Conservation (phyloP, 1,140 invertebrate genomes). For the Melipona quadrifasciata region DNA sequence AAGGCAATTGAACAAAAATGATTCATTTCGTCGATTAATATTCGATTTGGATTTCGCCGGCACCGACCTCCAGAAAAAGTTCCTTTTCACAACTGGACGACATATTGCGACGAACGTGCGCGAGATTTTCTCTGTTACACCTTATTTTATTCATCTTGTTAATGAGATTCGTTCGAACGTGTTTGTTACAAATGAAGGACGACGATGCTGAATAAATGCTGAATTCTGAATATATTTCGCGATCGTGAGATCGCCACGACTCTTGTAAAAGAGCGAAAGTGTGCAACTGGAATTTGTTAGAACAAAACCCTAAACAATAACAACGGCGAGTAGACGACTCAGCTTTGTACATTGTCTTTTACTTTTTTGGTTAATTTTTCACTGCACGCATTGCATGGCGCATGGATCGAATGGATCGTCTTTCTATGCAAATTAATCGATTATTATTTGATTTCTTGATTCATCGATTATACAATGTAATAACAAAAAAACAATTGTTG, state of each 20-base stretch:
- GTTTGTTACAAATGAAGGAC: neutral
- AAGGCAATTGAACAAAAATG: neutral
- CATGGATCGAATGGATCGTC: neutral
- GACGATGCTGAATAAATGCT: neutral
- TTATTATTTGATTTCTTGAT: too few relatives aligned
- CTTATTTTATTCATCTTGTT: neutral
- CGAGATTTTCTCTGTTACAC: neutral
- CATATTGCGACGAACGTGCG: neutral
- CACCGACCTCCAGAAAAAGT: too few relatives aligned
- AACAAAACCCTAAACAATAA: neutral
- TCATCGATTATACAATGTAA: too few relatives aligned
- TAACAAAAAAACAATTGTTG: too few relatives aligned
- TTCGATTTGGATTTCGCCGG: too few relatives aligned
- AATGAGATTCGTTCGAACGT: too few relatives aligned
- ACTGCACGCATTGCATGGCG: neutral
- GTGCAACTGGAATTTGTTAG: neutral
- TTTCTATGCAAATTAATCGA: neutral
- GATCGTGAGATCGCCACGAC: neutral
- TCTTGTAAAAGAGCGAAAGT: neutral
- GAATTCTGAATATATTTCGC: neutral
- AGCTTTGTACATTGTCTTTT: neutral
- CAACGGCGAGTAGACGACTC: neutral
- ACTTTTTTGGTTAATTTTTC: neutral
- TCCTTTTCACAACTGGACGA: neutral
- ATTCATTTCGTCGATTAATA: neutral